Percentiles rank a stretch among this genome's conserved stretches.
Conservation (phyloP, 2,797 vertebrate genomes). For the Pteronotus mesoamericanus region DNA sequence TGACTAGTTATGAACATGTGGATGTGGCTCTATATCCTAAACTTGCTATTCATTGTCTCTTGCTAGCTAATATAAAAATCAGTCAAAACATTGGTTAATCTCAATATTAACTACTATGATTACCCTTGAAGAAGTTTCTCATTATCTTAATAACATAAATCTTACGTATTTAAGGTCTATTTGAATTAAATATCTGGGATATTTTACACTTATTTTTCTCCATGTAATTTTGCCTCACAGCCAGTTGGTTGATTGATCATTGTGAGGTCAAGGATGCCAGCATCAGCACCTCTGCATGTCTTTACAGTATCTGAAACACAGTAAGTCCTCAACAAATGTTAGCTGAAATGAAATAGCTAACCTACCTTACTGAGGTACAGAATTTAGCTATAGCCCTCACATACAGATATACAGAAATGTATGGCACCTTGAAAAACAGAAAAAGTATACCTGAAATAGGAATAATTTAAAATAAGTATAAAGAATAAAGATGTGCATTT, state of each 20-base stretch:
- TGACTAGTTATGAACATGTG: background rate
- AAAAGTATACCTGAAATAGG: background rate
- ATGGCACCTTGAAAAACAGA: background rate
- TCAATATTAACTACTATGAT: background rate
- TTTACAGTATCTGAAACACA: background rate
- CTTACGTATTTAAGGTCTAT: background rate
- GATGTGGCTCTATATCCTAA: background rate
- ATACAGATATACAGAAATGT: background rate
- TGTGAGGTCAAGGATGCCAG: background rate
- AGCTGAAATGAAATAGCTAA: background rate
- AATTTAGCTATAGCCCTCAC: background rate
- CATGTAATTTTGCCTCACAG: background rate
- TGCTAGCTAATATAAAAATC: background rate
- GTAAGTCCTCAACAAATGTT: background rate
- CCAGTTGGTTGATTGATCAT: background rate
- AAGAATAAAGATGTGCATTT: constrained; percentile 4
- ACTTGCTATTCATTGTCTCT: background rate
- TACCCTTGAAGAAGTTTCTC: background rate
- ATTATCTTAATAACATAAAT: background rate
- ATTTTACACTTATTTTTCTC: background rate
- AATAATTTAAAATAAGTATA: background rate
- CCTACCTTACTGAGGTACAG: background rate
- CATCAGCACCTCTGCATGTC: background rate
- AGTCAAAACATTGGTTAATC: background rate
- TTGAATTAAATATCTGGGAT: background rate